Percentiles rank a stretch among this genome's conserved stretches.
Conservation (phyloP, 2,113 vertebrate species). For the Sciurus niger region DNA sequence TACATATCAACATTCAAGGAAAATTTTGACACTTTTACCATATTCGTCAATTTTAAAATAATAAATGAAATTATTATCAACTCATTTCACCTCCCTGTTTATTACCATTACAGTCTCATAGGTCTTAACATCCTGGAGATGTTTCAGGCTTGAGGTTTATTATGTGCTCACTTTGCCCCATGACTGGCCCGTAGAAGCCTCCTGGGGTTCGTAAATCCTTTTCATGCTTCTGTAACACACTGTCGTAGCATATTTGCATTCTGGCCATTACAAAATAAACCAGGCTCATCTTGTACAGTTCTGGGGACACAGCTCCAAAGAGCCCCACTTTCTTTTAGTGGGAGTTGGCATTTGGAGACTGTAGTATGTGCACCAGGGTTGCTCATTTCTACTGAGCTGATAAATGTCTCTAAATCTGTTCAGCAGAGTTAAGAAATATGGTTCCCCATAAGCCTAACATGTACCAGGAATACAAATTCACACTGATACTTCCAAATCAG, state of each 20-base stretch:
- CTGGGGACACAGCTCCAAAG: background rate
- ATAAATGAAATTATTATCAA: background rate
- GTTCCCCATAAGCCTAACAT: background rate
- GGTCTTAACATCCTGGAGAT: background rate
- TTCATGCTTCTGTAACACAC: background rate
- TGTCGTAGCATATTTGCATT: background rate
- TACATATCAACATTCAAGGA: background rate
- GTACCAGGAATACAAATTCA: background rate
- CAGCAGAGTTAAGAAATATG: background rate
- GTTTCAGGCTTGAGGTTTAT: background rate
- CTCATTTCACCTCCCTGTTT: background rate
- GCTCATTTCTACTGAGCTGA: background rate
- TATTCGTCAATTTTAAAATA: slow-evolving; percentile 17
- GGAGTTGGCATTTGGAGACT: background rate
- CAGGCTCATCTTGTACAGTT: background rate
- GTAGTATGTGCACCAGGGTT: background rate
- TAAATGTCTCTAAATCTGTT: slow-evolving; percentile 6
- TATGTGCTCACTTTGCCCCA: background rate
- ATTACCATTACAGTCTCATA: background rate
- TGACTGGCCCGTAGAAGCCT: background rate
- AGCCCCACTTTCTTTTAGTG: background rate
- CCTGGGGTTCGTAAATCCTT: background rate
- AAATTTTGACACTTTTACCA: background rate
- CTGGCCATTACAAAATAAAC: background rate
- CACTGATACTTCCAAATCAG: background rate